Base-by-base conservation (phyloP, 2,113 vertebrate species). In the Tetrax tetrax region DNA sequence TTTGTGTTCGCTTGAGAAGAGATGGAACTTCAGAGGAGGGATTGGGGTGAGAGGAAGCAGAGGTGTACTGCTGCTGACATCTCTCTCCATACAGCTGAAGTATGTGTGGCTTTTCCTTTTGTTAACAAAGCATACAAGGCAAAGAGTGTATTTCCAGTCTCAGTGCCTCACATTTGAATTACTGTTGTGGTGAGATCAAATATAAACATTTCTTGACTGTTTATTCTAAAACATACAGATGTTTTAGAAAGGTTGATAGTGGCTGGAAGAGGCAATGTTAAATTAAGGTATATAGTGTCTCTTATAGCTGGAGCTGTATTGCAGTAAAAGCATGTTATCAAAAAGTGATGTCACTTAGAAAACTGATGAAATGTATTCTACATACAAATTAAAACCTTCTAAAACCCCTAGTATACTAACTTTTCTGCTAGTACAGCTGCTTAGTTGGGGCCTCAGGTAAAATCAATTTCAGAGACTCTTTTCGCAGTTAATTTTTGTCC, bases 111-210 rank as follows among this genome's bases (percentile, higher is more conserved):
- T 74, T 78, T 68, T 81, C 76, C 11, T 75, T 94, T 82, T 79
- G 35, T 90, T 90, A 95, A 31, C 76, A 80, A 81, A 77, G 22
- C 33, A 4, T 7, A 14, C 41, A 76, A 92, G 90, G 72, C 78
- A 68, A 19, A 47, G 84, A 37, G 57, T 23, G 35, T 65, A 19
- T 88, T 78, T 84, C 43, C 56, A 75, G 72, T 63, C 69, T 38
- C 38, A 8, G 0, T 86, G 85, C 72, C 53, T 92, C 43, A 31
- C 48, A 19, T 45, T 81, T 89, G 83, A 92, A 78, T 93, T n/a
- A 21, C 33, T 94, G 51, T 76, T 84, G 89, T 89, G 89, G 53
- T 84, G 77, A 91, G 86, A 91, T 68, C 21, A 79, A 89, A 89
- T 79, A 28, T 45, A 93, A 96, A 93, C 66, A 69, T 84, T 92